Conservation (phyloP, 2,797 vertebrate genomes). For the Carcharodon carcharias region DNA sequence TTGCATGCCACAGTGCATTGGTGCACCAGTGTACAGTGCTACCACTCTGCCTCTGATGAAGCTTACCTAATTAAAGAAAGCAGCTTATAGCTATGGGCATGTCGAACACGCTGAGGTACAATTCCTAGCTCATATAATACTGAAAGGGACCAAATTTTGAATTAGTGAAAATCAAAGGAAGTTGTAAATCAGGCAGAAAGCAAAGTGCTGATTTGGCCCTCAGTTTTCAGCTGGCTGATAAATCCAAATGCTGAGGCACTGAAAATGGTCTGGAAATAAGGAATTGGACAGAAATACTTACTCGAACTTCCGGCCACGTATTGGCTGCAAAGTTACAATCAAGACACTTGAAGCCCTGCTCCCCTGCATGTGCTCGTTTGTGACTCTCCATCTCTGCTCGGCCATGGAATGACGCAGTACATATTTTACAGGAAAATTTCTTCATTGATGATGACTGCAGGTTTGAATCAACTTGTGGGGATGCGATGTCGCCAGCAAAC, state of each 20-base stretch:
- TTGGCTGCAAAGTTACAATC: constrained; percentile 82
- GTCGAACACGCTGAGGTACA: background rate
- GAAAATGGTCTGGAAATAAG: background rate
- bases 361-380: constrained; percentile 87
- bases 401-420: constrained; percentile 82
- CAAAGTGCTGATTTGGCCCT: background rate
- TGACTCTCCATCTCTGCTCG: constrained; percentile 98
- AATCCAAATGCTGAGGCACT: background rate
- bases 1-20: background rate
- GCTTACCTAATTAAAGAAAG: background rate
- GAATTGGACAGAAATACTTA: constrained; percentile 47
- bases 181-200: background rate
- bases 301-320: constrained; percentile 87
- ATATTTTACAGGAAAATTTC: constrained; percentile 93
- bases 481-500: constrained; percentile 17
- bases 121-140: background rate
- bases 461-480: constrained; percentile 40
- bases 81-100: background rate
- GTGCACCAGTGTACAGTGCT: background rate
- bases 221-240: background rate
- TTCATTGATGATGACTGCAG: constrained; percentile 61
- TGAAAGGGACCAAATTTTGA: background rate
- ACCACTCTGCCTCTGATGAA: background rate
- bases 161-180: background rate
- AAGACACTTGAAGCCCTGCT: constrained; percentile 86